phyloP scores from a whole-genome alignment of 2,113 vertebrate genomes.

The Cyphomyrus plagiostoma region DNA sequence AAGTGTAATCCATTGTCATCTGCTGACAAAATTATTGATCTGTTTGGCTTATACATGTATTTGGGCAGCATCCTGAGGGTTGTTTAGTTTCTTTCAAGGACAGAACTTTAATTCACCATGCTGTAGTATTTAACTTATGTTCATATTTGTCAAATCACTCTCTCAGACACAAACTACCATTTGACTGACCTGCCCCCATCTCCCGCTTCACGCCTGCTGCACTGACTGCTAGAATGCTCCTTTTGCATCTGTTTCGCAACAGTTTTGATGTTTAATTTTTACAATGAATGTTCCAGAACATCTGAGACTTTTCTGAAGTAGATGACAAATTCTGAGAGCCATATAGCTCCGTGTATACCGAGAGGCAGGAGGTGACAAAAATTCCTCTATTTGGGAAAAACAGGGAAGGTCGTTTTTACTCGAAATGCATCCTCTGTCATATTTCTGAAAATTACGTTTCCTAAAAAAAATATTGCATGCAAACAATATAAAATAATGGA shows the following conservation, averaged over 20 bases:
- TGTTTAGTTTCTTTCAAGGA: constrained; percentile 17
- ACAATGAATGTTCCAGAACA: background rate
- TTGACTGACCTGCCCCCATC: background rate
- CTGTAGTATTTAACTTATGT: background rate
- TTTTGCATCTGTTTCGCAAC: background rate
- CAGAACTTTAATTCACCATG: background rate
- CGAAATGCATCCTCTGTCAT: background rate
- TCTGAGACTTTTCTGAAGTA: background rate
- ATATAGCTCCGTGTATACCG: background rate
- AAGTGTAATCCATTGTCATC: constrained; percentile 34
- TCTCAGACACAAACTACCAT: background rate
- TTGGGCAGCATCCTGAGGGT: constrained; percentile 19
- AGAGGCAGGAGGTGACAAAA: background rate
- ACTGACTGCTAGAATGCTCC: background rate
- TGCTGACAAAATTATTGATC: constrained; percentile 22
- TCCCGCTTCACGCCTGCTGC: background rate
- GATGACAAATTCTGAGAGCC: background rate
- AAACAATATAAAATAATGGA: background rate
- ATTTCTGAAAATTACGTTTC: background rate
- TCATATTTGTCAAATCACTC: background rate
- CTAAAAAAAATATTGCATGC: background rate
- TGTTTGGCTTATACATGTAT: constrained; percentile 31
- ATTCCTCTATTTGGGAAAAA: background rate
- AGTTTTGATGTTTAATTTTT: background rate
- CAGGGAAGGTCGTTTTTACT: background rate